Evolutionary conservation across 2,888 invertebrate genomes (phyloP).

Genomic region (Andrena flavipes): DNA sequence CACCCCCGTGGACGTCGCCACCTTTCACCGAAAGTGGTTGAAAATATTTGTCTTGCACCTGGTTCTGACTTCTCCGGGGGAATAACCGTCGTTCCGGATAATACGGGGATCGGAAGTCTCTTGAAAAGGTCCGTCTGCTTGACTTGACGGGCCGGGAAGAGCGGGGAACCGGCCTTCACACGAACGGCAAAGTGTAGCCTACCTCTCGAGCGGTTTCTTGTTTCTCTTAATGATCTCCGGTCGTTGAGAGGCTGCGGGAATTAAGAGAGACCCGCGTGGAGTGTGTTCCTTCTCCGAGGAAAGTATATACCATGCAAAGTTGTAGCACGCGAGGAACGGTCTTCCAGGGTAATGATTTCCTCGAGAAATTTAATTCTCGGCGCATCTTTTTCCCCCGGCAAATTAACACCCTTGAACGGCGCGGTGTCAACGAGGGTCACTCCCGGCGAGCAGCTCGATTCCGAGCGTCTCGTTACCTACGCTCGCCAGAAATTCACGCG

Average conservation of each 20-base stretch:
- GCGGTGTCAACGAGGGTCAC: conserved; percentile 43
- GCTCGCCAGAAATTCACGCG: conserved; percentile 10
- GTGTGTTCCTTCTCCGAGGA: too few species aligned
- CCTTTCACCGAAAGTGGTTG: conserved; percentile 44
- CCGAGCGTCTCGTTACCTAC: conserved; percentile 38
- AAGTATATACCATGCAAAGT: not conserved
- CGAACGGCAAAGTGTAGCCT: not conserved
- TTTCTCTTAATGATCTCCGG: not conserved
- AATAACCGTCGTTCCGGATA: conserved; percentile 37
- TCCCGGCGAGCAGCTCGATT: conserved; percentile 37
- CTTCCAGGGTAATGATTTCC: conserved; percentile 11
- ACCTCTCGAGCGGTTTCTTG: not conserved
- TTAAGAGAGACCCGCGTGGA: too few species aligned
- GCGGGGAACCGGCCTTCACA: conserved; percentile 10
- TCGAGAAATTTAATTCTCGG: conserved; percentile 14
- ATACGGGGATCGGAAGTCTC: conserved; percentile 42
- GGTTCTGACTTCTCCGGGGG: conserved; percentile 42
- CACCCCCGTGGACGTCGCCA: conserved; percentile 29
- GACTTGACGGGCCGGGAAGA: not conserved
- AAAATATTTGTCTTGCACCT: conserved; percentile 65
- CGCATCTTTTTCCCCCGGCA: not conserved
- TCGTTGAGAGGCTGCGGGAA: not conserved
- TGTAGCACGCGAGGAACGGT: conserved; percentile 18
- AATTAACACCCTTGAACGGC: conserved; percentile 36
- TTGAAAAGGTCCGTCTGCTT: conserved; percentile 17